Conservation (phyloP, 2,797 vertebrate genomes). For the Ctenopoma kingsleyae region DNA sequence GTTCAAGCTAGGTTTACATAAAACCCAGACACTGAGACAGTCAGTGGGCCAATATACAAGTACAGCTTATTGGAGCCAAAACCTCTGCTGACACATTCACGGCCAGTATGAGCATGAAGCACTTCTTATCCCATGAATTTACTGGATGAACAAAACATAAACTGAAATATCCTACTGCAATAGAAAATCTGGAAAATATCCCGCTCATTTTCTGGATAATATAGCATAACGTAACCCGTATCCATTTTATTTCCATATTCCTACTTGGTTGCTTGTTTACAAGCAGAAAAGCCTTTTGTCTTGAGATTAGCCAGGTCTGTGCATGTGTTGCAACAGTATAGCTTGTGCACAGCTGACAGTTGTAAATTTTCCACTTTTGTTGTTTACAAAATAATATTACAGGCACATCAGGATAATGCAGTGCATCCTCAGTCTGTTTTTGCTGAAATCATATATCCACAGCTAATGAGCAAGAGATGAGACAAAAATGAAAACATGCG, state of each 20-base stretch:
- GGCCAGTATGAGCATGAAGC: constrained; percentile 38
- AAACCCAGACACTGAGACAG: constrained; percentile 41
- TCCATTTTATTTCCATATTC: constrained; percentile 4
- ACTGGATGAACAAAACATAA: constrained; percentile 45
- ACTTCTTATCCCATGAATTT: constrained; percentile 32
- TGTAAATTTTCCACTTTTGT: constrained; percentile 39
- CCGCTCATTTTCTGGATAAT: not conserved
- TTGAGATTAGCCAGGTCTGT: not conserved
- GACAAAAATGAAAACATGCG: constrained; percentile 37
- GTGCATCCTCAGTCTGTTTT: constrained; percentile 38
- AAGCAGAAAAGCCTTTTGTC: too few species aligned
- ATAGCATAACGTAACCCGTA: not conserved
- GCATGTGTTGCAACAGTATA: constrained; percentile 5
- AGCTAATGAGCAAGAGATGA: constrained; percentile 60
- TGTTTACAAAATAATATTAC: constrained; percentile 54
- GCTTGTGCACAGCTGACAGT: constrained; percentile 15
- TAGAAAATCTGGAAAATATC: constrained; percentile 8
- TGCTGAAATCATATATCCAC: constrained; percentile 57
- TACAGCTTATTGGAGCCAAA: constrained; percentile 44
- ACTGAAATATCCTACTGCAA: constrained; percentile 29
- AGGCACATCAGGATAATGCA: constrained; percentile 40
- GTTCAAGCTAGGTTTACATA: constrained; percentile 45
- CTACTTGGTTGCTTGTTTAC: constrained; percentile 1
- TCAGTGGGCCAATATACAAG: constrained; percentile 45
- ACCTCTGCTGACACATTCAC: constrained; percentile 38